Evolutionary conservation across 1,140 invertebrate genomes (phyloP).

Genomic region (Gyrodactylus salaris): DNA sequence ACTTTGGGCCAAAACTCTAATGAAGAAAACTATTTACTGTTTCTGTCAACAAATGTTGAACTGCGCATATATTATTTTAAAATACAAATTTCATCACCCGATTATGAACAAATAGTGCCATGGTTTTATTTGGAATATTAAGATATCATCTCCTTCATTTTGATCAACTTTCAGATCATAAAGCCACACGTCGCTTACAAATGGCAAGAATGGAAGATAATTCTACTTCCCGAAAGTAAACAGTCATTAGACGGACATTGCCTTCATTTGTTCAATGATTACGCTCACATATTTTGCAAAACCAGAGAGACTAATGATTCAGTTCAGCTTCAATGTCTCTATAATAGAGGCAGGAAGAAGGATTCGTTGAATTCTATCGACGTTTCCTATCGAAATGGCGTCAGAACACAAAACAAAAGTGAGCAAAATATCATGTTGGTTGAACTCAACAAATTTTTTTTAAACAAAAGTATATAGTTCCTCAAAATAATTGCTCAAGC

Average conservation of each 20-base stretch:
- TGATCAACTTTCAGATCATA: too few relatives aligned
- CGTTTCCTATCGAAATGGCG: not conserved
- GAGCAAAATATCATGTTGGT: not conserved
- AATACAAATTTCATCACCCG: too few relatives aligned
- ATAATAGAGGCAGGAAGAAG: not conserved
- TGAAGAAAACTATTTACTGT: too few relatives aligned
- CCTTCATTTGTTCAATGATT: not conserved
- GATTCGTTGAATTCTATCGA: not conserved
- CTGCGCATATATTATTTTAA: too few relatives aligned
- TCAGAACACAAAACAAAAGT: not conserved
- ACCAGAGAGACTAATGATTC: not conserved
- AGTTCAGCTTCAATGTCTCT: not conserved
- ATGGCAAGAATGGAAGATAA: not conserved
- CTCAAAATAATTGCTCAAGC: too few relatives aligned
- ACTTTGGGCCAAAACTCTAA: too few relatives aligned
- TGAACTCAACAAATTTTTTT: too few relatives aligned
- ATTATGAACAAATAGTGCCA: too few relatives aligned
- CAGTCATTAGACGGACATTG: not conserved
- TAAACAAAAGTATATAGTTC: too few relatives aligned
- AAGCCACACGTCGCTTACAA: not conserved
- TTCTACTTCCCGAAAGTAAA: not conserved
- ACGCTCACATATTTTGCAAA: not conserved
- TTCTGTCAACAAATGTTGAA: too few relatives aligned
- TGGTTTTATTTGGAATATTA: too few relatives aligned
- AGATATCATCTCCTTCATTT: too few relatives aligned